Percentiles rank a stretch among this genome's conserved stretches.
These are phyloP conservation scores for Liodrosophila aerea DNA, from an alignment of 2,888 invertebrate genomes.

Conservation along the genomic window DNA sequence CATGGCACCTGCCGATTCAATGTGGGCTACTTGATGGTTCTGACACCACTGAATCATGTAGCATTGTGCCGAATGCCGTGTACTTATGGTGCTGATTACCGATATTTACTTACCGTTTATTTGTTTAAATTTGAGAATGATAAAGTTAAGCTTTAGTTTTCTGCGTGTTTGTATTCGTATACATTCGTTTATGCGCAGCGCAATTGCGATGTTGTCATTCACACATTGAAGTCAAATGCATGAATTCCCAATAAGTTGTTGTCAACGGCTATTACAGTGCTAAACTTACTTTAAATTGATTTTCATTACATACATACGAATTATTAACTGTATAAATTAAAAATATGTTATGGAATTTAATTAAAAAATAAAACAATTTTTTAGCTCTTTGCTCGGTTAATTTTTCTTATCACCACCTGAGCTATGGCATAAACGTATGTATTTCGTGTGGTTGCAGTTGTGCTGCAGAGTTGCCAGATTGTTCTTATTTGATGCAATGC, in stretches of 20 bases:
- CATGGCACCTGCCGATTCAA: slow-evolving; percentile 43
- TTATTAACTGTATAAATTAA: too few relatives aligned
- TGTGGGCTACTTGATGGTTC: slow-evolving; percentile 45
- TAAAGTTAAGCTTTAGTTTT: slow-evolving; percentile 68
- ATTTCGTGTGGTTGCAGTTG: slow-evolving; percentile 32
- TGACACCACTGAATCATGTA: slow-evolving; percentile 56
- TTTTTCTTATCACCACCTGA: not conserved
- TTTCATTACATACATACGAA: too few relatives aligned
- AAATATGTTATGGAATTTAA: too few relatives aligned
- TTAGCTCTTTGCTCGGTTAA: not conserved
- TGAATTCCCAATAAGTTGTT: slow-evolving; percentile 6
- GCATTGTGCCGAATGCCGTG: slow-evolving; percentile 30
- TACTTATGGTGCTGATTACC: slow-evolving; percentile 58
- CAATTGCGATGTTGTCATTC: slow-evolving; percentile 1
- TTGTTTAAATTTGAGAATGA: slow-evolving; percentile 73
- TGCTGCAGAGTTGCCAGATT: slow-evolving; percentile 43
- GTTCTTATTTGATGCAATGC: slow-evolving; percentile 24
- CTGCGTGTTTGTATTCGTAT: slow-evolving; percentile 44
- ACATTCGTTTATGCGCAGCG: slow-evolving; percentile 34
- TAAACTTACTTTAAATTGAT: too few relatives aligned
- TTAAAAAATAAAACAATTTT: not conserved
- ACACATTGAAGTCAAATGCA: not conserved
- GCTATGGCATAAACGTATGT: slow-evolving; percentile 27
- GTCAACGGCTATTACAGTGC: too few relatives aligned
- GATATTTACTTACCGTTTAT: slow-evolving; percentile 77